A percentile compares a stretch with the other conserved stretches of the same genome.
Conservation (phyloP, 1,140 invertebrate species). For the Anoplophora glabripennis region DNA sequence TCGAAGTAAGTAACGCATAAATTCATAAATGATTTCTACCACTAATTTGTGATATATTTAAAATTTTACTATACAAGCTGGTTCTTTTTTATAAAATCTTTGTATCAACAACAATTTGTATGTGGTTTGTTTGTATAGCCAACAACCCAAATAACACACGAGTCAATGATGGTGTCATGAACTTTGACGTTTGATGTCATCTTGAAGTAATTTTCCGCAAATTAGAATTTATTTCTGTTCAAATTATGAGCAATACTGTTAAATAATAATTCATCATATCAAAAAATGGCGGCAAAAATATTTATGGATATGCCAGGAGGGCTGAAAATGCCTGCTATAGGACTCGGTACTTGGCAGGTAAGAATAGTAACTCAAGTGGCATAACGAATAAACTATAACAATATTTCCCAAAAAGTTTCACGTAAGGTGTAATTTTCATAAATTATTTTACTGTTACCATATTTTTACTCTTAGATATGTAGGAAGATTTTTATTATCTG, state of each 20-base stretch:
- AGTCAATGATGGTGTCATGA: background rate
- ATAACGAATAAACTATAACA: background rate
- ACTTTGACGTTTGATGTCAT: background rate
- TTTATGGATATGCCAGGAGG: constrained; percentile 9
- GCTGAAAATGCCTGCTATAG: constrained; percentile 28
- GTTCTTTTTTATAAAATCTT: too few relatives aligned
- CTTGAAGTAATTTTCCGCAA: too few relatives aligned
- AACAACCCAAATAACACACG: background rate
- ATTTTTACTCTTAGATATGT: background rate
- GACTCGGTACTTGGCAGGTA: constrained; percentile 32
- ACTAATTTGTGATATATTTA: too few relatives aligned
- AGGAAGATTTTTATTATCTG: too few relatives aligned
- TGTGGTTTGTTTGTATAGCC: too few relatives aligned
- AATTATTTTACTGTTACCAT: background rate
- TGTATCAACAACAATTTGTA: too few relatives aligned
- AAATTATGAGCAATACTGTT: background rate
- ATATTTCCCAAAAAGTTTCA: background rate
- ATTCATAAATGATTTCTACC: too few relatives aligned
- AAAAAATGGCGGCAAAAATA: constrained; percentile 5
- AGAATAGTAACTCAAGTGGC: background rate
- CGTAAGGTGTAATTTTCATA: background rate
- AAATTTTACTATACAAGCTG: too few relatives aligned
- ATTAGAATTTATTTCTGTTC: background rate
- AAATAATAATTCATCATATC: background rate
- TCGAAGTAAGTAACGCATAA: too few relatives aligned